Percentiles rank a stretch among this genome's conserved stretches.
These are phyloP conservation scores for Furcifer pardalis DNA, from an alignment of 2,797 vertebrate genomes.

Conservation along the genomic window DNA sequence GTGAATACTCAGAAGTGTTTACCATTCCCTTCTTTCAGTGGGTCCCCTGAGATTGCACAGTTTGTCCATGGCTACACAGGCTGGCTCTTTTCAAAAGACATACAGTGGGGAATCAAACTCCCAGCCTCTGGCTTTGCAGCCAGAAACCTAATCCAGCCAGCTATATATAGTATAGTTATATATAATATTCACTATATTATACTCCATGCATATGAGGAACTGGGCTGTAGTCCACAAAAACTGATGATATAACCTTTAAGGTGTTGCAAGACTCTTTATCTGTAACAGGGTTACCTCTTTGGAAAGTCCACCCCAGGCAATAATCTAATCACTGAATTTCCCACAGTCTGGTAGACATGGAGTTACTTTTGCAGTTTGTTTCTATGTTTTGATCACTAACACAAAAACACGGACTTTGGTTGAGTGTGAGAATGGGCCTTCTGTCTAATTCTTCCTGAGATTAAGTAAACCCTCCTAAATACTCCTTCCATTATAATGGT, in stretches of 20 bases:
- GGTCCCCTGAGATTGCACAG: too few species aligned
- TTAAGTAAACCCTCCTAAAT: background rate
- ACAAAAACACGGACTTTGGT: background rate
- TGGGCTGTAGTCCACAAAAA: too few species aligned
- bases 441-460: background rate
- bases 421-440: background rate
- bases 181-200: too few species aligned
- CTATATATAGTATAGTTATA: too few species aligned
- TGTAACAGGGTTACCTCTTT: background rate
- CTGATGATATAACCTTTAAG: background rate
- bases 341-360: background rate
- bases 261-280: background rate
- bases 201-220: too few species aligned
- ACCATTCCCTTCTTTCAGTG: too few species aligned
- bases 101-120: too few species aligned
- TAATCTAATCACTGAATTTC: background rate
- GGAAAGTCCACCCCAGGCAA: background rate
- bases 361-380: background rate
- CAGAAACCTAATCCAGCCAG: too few species aligned
- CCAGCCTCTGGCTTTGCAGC: too few species aligned
- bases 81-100: too few species aligned
- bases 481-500: background rate
- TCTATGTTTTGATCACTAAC: background rate
- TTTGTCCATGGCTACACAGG: too few species aligned
- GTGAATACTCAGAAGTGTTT: too few species aligned